These are phyloP conservation scores for Trichosurus vulpecula DNA, from an alignment of 2,797 vertebrate genomes.

Conservation along the genomic window DNA sequence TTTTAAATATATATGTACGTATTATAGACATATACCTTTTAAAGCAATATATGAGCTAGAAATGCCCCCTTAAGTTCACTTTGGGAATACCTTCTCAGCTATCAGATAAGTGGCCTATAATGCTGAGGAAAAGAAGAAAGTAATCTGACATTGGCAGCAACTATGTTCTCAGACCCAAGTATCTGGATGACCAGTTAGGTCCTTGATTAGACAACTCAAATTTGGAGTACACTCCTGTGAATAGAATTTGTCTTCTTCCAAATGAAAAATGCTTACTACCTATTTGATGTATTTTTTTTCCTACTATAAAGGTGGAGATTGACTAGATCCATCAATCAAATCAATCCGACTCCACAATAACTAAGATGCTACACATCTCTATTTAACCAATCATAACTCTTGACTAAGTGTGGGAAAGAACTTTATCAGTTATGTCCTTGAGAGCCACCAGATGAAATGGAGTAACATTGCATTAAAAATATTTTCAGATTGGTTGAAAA, in stretches of 20 bases:
- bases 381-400: neutral
- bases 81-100: neutral
- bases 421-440: neutral
- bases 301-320: neutral
- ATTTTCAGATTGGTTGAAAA: neutral
- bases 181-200: conserved; percentile 30
- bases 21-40: too few relatives aligned
- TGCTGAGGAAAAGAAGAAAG: neutral
- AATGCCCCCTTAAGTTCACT: neutral
- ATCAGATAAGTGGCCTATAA: neutral
- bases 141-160: neutral
- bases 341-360: too few relatives aligned
- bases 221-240: neutral
- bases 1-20: too few relatives aligned
- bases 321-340: neutral
- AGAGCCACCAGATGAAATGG: neutral
- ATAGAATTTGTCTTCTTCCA: neutral
- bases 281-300: neutral
- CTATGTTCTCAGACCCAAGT: neutral
- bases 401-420: neutral
- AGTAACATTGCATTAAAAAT: neutral
- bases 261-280: conserved; percentile 15
- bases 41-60: neutral
- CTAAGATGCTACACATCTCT: too few relatives aligned
- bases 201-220: neutral